These are phyloP conservation scores for Ptilodon capucinus DNA, from an alignment of 2,888 invertebrate species.

Conservation along the genomic window DNA sequence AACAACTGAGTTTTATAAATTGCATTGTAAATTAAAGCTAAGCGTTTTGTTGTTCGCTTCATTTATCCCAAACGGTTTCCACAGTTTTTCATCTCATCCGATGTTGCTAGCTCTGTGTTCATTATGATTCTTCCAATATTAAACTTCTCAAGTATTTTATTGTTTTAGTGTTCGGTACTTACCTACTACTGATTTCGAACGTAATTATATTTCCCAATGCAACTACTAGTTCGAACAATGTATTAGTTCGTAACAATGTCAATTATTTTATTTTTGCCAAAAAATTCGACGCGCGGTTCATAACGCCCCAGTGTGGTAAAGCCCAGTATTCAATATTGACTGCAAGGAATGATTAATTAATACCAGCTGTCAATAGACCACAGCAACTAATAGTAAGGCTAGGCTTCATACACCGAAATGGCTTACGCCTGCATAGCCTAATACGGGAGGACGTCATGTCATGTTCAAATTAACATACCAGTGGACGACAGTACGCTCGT, in stretches of 20 bases:
- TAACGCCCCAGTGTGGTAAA: too few species aligned
- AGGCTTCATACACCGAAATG: conserved; percentile 18
- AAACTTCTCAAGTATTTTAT: not conserved
- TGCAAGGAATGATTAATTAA: conserved; percentile 4
- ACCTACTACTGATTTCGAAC: too few species aligned
- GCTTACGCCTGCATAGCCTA: conserved; percentile 18
- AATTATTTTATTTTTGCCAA: too few species aligned
- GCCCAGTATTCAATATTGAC: too few species aligned
- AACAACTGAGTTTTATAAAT: not conserved
- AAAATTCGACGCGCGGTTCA: too few species aligned
- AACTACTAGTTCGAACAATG: too few species aligned
- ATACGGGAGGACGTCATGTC: conserved; percentile 28
- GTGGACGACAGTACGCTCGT: conserved; percentile 3
- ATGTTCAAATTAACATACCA: conserved; percentile 29
- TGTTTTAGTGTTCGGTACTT: not conserved
- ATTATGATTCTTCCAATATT: not conserved
- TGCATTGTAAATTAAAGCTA: not conserved
- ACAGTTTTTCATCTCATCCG: too few species aligned
- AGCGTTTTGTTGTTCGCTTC: not conserved
- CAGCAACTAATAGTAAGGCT: not conserved
- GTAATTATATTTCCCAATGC: not conserved
- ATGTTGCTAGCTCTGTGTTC: too few species aligned
- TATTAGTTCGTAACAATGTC: too few species aligned
- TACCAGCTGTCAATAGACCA: conserved; percentile 3
- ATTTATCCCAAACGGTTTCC: too few species aligned